phyloP scores from a whole-genome alignment of 2,797 vertebrate genomes.

The Leuciscus waleckii region DNA sequence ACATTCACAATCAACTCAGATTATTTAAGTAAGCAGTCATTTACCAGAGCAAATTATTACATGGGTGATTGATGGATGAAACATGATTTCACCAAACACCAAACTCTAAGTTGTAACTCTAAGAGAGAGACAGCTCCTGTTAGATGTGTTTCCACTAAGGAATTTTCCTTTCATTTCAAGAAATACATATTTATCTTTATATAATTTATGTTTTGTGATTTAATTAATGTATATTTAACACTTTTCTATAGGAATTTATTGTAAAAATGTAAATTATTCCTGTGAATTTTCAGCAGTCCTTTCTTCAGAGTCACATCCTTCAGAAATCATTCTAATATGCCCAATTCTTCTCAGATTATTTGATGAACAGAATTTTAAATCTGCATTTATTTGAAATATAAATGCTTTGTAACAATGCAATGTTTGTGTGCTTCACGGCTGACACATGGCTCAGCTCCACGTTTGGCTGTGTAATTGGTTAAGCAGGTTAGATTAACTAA shows the following conservation, averaged over 20 bases:
- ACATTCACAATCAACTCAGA: not conserved
- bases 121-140: not conserved
- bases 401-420: not conserved
- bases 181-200: not conserved
- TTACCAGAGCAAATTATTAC: slow-evolving; percentile 8
- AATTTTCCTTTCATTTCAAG: not conserved
- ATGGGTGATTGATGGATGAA: not conserved
- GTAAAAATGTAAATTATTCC: not conserved
- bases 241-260: not conserved
- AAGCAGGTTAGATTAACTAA: slow-evolving; percentile 46
- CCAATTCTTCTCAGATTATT: not conserved
- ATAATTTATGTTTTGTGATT: not conserved
- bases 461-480: slow-evolving; percentile 29
- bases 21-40: not conserved
- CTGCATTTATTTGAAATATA: not conserved
- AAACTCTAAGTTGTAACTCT: not conserved
- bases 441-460: slow-evolving; percentile 32
- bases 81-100: not conserved
- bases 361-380: too few species aligned
- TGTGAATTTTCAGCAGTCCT: not conserved
- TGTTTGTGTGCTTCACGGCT: not conserved
- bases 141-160: not conserved
- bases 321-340: not conserved
- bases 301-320: not conserved
- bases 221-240: not conserved